Percentiles rank a stretch among this genome's conserved stretches.
Evolutionary conservation across 2,113 vertebrate genomes (phyloP).

Genomic region (Capreolus pygargus): DNA sequence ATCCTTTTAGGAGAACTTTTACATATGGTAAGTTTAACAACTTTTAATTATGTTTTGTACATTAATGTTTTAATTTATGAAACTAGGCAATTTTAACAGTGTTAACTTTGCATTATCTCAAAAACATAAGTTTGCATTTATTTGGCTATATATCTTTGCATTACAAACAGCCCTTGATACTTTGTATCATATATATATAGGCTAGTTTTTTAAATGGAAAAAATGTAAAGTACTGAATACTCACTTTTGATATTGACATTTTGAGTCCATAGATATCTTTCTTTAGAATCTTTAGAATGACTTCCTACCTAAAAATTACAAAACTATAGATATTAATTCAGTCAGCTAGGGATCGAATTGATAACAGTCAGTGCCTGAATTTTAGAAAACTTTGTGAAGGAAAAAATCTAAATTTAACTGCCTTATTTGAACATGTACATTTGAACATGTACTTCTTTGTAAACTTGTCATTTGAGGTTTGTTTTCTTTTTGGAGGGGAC

Average conservation of each 20-base stretch:
- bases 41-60: neutral
- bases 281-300: neutral
- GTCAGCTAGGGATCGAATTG: neutral
- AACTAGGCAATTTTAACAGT: neutral
- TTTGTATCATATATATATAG: neutral
- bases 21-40: constrained; percentile 90
- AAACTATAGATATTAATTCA: neutral
- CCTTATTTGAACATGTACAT: neutral
- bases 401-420: neutral
- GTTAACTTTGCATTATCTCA: neutral
- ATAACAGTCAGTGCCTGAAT: neutral
- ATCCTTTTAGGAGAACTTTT: constrained; percentile 97
- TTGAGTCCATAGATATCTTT: neutral
- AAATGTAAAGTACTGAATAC: neutral
- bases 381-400: constrained; percentile 31
- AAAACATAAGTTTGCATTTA: neutral
- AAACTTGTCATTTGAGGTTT: neutral
- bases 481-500: neutral
- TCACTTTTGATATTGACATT: neutral
- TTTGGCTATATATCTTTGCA: neutral
- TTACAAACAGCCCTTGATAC: neutral
- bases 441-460: neutral
- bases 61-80: constrained; percentile 11
- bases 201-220: constrained; percentile 15
- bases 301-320: neutral